Evolutionary conservation across 2,113 vertebrate genomes (phyloP).

Genomic region (Panthera tigris): DNA sequence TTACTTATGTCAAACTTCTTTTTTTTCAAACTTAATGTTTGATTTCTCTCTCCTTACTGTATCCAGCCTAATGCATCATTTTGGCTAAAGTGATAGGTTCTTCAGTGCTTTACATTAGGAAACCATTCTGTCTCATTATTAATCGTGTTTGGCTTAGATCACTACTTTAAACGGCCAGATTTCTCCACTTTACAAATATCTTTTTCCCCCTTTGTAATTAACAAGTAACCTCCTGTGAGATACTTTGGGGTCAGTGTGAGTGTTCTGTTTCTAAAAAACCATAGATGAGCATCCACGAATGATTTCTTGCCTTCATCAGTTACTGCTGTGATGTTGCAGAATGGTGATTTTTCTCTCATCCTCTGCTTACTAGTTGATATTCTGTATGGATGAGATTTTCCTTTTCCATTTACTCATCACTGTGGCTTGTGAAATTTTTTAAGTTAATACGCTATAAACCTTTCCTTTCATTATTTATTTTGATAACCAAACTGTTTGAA

Average conservation of each 20-base stretch:
- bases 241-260: not conserved
- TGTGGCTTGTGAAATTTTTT: not conserved
- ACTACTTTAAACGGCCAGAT: not conserved
- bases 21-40: not conserved
- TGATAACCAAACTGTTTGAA: not conserved
- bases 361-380: not conserved
- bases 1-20: not conserved
- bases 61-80: not conserved
- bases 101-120: not conserved
- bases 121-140: not conserved
- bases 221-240: not conserved
- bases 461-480: constrained; percentile 4
- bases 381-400: not conserved
- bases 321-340: not conserved
- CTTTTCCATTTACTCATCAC: not conserved
- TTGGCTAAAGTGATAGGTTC: not conserved
- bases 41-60: not conserved
- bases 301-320: not conserved
- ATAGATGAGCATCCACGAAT: not conserved
- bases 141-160: not conserved
- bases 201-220: not conserved
- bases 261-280: not conserved
- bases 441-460: not conserved
- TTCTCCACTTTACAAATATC: not conserved
- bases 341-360: not conserved